These are phyloP conservation scores for Sebastes iracundus DNA, from an alignment of 2,797 vertebrate genomes.

Conservation along the genomic window DNA sequence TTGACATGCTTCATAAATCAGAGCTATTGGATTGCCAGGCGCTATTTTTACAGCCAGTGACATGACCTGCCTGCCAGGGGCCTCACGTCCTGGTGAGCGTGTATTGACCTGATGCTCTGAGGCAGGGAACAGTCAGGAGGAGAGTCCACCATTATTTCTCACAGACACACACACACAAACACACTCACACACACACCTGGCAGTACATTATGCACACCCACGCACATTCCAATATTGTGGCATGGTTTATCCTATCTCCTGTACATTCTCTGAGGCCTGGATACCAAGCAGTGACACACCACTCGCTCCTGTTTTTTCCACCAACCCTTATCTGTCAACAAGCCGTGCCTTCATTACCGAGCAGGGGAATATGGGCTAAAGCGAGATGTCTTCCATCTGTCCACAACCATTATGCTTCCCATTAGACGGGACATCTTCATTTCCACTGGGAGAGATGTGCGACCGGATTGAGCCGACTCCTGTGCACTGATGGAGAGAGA, in stretches of 20 bases:
- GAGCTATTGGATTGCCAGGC: slow-evolving; percentile 75
- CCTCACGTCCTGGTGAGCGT: slow-evolving; percentile 35
- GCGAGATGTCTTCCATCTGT: slow-evolving; percentile 70
- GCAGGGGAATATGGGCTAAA: slow-evolving; percentile 47
- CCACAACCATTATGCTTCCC: slow-evolving; percentile 73
- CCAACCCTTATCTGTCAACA: slow-evolving; percentile 56
- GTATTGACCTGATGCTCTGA: slow-evolving; percentile 58
- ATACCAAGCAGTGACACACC: slow-evolving; percentile 31
- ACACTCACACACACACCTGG: background rate
- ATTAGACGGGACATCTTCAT: slow-evolving; percentile 76
- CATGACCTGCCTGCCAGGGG: slow-evolving; percentile 64
- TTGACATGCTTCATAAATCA: slow-evolving; percentile 83
- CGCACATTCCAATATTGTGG: slow-evolving; percentile 12
- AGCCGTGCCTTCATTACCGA: slow-evolving; percentile 56
- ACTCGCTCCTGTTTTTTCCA: background rate
- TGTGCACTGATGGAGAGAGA: slow-evolving; percentile 68
- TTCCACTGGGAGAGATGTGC: slow-evolving; percentile 61
- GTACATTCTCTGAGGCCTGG: slow-evolving; percentile 15
- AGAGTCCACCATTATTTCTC: slow-evolving; percentile 41
- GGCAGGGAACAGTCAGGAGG: slow-evolving; percentile 32
- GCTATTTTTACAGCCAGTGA: slow-evolving; percentile 79
- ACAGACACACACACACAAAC: background rate
- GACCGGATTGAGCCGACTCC: slow-evolving; percentile 50
- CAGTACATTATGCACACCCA: slow-evolving; percentile 30
- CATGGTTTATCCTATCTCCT: slow-evolving; percentile 1